Conservation (phyloP, 2,888 invertebrate genomes). For the Criorhina ranunculi region DNA sequence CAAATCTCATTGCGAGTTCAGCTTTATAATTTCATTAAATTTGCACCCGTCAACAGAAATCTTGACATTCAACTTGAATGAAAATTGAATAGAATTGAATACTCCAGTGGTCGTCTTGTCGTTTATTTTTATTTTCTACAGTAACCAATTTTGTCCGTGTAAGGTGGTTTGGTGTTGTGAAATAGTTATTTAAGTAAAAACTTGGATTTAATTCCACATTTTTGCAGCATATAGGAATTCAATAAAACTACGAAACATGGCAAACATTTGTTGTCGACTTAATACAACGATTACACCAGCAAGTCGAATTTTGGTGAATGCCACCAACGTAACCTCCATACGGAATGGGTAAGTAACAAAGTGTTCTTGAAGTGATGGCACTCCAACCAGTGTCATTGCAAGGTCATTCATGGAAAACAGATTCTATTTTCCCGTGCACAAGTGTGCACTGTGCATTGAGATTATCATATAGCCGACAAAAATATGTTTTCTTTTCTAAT, state of each 20-base stretch:
- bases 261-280: conserved; percentile 77
- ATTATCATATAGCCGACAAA: neutral
- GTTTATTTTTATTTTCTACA: neutral
- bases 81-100: conserved; percentile 4
- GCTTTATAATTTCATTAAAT: too few species aligned
- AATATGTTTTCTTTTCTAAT: conserved; percentile 17
- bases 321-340: conserved; percentile 68
- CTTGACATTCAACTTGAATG: neutral
- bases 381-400: conserved; percentile 53
- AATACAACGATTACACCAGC: conserved; percentile 74
- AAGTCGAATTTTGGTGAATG: conserved; percentile 77
- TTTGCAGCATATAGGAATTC: neutral
- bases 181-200: neutral
- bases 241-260: conserved; percentile 62
- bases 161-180: neutral
- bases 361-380: conserved; percentile 1
- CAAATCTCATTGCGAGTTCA: too few species aligned
- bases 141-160: conserved; percentile 7
- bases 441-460: conserved; percentile 15
- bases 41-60: too few species aligned
- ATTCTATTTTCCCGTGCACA: conserved; percentile 39
- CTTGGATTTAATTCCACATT: neutral
- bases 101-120: neutral
- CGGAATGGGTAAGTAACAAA: conserved; percentile 78
- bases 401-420: conserved; percentile 47